Evolutionary conservation across 2,888 invertebrate species (phyloP), one percentile per base, ranked within the genome.

Genomic region (Aquatica leii): DNA sequence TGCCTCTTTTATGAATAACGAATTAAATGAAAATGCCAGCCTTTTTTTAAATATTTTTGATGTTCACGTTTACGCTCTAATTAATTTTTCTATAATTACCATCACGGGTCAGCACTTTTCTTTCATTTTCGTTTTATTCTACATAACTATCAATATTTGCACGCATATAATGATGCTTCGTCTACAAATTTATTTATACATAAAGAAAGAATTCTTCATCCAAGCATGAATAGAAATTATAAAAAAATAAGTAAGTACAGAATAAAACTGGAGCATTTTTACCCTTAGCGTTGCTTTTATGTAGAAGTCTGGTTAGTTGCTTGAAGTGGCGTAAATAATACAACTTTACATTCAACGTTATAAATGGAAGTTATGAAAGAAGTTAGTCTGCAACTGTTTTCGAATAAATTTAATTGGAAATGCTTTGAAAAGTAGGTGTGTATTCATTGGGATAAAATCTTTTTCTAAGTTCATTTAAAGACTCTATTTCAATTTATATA

Each of bases 211-310:
- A 50, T 58, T 51, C 50, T 37, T 52, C 59, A 21, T 34, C 46
- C 37, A 53, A 46, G 41, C 52, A 43, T 57, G 62, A 56, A 62
- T 62, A 43, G 43, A 24, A 34, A 43, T 48, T 62, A 51, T 46
- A 46, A 51, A 65, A 69, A 66, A 24, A 24, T 24, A 24, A 24
- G 4, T 60, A 66, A 69, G 63, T 65, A 59, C 58, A 63, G 66
- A 57, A 69, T 71, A 72, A 71, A 74, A 72, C 71, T 72, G 73
- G 71, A 70, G 67, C 73, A 69, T 69, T 74, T 74, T 74, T 67
- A 72, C 60, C 68, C 68, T 59, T 57, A 31, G 50, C 69, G 69
- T 68, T 72, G 73, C 70, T 70, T 73, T 71, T 66, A 65, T 68
- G 60, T 59, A 50, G 59, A 55, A 65, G 65, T 61, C 67, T 62